A percentile compares a stretch with the other conserved stretches of the same genome.
phyloP scores from a whole-genome alignment of 2,888 invertebrate genomes.

The Drosophila anomelani region DNA sequence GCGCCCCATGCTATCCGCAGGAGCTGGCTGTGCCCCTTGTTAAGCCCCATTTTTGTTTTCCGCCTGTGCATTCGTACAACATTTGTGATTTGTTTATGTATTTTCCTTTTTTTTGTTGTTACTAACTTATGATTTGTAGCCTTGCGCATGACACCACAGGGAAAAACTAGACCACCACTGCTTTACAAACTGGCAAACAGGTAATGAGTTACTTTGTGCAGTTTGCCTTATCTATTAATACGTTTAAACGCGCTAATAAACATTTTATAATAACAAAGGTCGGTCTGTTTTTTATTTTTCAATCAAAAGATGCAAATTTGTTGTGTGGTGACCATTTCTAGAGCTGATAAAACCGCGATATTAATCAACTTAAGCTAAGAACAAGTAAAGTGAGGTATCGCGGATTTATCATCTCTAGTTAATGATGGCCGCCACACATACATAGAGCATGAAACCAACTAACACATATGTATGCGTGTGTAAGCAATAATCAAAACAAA shows the following conservation, averaged over 20 bases:
- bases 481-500: no score
- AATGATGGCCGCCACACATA: no score
- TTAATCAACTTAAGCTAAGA: no score
- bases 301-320: not conserved
- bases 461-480: no score
- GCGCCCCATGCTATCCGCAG: not conserved
- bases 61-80: not conserved
- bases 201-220: constrained; percentile 3
- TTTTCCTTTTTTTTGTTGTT: constrained; percentile 2
- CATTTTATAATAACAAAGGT: constrained; percentile 9
- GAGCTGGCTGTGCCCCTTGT: constrained; percentile 27
- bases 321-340: no score
- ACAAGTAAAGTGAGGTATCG: no score
- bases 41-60: constrained; percentile 2
- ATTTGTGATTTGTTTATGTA: constrained; percentile 7
- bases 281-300: not conserved
- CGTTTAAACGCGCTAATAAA: constrained; percentile 25
- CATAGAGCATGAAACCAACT: no score
- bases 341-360: no score
- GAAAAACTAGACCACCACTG: constrained; percentile 12
- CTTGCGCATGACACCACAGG: constrained; percentile 7
- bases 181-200: constrained; percentile 13
- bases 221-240: constrained; percentile 8
- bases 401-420: no score
- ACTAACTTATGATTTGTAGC: constrained; percentile 3